Base-by-base conservation (phyloP, 2,888 invertebrate genomes). In the Miltochrista miniata region DNA sequence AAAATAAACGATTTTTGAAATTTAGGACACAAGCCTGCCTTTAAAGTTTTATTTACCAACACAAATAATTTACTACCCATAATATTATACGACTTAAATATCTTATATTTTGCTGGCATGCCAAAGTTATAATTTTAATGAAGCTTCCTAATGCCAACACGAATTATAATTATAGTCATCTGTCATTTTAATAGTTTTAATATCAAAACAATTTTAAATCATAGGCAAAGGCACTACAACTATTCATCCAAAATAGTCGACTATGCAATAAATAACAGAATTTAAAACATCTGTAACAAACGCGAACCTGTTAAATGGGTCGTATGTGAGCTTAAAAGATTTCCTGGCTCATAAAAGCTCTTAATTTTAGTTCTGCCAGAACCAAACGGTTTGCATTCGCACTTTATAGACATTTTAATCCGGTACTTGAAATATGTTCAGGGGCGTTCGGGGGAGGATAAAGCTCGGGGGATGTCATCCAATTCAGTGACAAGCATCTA, bases 351-450 rank as follows among this genome's bases (percentile, higher is more conserved):
- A 68, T 68, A 56, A 71, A 71, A 65, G 61, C 57, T 48, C 63
- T 72, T 79, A 85, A 85, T 88, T 87, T 86, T 84, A 85, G 83
- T 85, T 87, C 85, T 88, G 90, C 88, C 90, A 83, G 76, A 61
- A 67, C 70, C 88, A 87, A 81, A 83, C 86, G 83, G 72, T 79
- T 76, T 76, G 79, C 79, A 83, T 87, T 90, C 89, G 84, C 90
- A 85, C 89, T 87, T 79, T 76, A 79, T 77, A 80, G 79, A 82
- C 83, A 78, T 74, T 83, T 81, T 89, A 90, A 90, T 87, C 88
- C 88, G 82, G 85, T 83, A 80, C 88, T 90, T 90, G 87, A 90
- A 90, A 87, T 90, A 88, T 90, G 87, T 83, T 78, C 59, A 66
- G 68, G 82, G 79, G 58, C 9, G 42, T 45, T 49, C 33, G 31